Conservation (phyloP, 2,113 vertebrate species). For the Typhlomys cinereus region DNA sequence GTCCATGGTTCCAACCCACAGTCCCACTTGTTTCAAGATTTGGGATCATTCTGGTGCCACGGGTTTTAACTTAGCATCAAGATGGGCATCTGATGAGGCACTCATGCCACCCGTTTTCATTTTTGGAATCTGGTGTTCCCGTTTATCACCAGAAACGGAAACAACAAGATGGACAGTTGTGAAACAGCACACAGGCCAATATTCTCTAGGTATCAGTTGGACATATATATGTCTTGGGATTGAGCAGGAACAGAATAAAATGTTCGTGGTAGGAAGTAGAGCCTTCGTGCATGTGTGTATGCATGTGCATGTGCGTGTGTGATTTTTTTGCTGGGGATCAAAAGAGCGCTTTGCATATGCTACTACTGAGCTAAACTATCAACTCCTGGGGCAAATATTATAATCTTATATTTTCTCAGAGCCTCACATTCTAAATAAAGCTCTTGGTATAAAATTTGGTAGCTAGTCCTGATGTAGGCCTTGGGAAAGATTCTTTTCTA, state of each 20-base stretch:
- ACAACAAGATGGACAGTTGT: neutral
- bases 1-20: neutral
- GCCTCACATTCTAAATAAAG: neutral
- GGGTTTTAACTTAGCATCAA: neutral
- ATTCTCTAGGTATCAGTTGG: neutral
- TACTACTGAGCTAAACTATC: neutral
- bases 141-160: neutral
- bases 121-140: neutral
- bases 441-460: neutral
- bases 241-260: neutral
- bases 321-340: neutral
- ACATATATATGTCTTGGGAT: neutral
- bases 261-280: neutral
- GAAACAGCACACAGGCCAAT: neutral
- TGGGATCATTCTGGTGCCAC: neutral
- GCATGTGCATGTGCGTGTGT: neutral
- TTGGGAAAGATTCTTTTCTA: constrained; percentile 36
- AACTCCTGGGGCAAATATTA: neutral
- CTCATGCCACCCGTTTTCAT: neutral
- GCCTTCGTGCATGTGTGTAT: neutral
- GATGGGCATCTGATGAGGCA: neutral
- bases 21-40: neutral
- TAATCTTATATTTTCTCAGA: neutral
- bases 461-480: neutral
- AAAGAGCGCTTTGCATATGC: neutral